These are phyloP conservation scores for Morpho helenor DNA, from an alignment of 2,888 invertebrate species.

Conservation along the genomic window DNA sequence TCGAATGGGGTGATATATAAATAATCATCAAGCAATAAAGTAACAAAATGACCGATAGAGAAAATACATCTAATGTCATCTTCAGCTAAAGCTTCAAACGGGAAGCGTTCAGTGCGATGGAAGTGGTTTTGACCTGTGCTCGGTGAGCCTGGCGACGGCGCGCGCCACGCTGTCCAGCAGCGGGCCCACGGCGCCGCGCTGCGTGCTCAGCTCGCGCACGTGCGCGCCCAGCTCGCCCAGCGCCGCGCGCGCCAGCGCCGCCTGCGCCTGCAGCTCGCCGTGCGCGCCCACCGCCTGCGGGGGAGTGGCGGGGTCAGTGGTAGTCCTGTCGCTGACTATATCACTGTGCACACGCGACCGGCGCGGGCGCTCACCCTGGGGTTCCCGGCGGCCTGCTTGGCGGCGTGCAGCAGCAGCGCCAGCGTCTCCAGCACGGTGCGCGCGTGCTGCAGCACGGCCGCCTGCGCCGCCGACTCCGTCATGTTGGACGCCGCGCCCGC, in stretches of 20 bases:
- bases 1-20: no score
- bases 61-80: no score
- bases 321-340: no score
- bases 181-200: constrained; percentile 93
- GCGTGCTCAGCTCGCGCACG: constrained; percentile 90
- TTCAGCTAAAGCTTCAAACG: no score
- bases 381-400: constrained; percentile 96
- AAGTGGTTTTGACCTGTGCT: constrained; percentile 75
- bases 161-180: constrained; percentile 94
- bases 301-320: background rate
- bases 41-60: no score
- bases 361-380: constrained; percentile 81
- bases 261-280: constrained; percentile 89
- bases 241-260: constrained; percentile 86
- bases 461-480: constrained; percentile 92
- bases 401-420: constrained; percentile 89
- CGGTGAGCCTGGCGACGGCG: constrained; percentile 89
- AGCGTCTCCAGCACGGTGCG: constrained; percentile 97
- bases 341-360: background rate
- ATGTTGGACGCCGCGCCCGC: constrained; percentile 95
- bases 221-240: constrained; percentile 89
- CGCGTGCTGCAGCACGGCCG: constrained; percentile 91
- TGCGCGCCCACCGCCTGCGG: constrained; percentile 87
- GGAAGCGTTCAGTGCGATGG: background rate
- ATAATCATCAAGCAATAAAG: no score